Evolutionary conservation across 2,113 vertebrate genomes (phyloP).

Genomic region (Phalacrocorax carbo): DNA sequence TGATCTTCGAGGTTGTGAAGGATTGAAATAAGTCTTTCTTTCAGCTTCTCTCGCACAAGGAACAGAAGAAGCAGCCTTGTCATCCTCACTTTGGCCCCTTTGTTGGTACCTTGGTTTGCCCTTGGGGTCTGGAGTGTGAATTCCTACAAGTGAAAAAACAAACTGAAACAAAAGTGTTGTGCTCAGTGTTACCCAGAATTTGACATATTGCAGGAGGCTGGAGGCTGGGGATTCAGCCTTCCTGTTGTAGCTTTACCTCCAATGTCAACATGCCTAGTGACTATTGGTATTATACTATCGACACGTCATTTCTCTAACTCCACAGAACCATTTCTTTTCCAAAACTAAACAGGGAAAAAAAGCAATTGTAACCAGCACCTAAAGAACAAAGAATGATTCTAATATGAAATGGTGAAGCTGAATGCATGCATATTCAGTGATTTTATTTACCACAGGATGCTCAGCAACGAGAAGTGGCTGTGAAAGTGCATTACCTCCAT

Average conservation of each 20-base stretch:
- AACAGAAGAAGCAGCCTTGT: constrained; percentile 32
- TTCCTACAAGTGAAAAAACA: constrained; percentile 36
- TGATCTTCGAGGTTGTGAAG: constrained; percentile 8
- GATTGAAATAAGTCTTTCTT: constrained; percentile 1
- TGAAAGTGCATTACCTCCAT: constrained; percentile 57
- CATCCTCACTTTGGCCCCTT: neutral
- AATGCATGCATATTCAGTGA: too few relatives aligned
- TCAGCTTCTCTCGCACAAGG: constrained; percentile 30
- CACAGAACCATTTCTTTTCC: too few relatives aligned
- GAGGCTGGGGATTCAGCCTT: neutral
- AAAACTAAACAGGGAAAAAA: too few relatives aligned
- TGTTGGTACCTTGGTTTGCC: constrained; percentile 55
- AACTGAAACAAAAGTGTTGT: neutral
- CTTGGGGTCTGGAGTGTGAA: constrained; percentile 30
- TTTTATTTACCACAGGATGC: neutral
- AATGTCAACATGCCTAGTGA: too few relatives aligned
- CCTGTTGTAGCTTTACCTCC: too few relatives aligned
- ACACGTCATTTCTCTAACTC: too few relatives aligned
- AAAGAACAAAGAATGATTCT: too few relatives aligned
- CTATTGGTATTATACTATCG: too few relatives aligned
- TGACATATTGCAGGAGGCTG: neutral
- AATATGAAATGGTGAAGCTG: too few relatives aligned
- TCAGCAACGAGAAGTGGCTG: neutral
- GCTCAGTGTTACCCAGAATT: neutral
- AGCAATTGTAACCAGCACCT: too few relatives aligned